Percentiles rank a stretch among this genome's conserved stretches.
These are phyloP conservation scores for Colletes latitarsis DNA, from an alignment of 1,140 invertebrate species.

Conservation along the genomic window DNA sequence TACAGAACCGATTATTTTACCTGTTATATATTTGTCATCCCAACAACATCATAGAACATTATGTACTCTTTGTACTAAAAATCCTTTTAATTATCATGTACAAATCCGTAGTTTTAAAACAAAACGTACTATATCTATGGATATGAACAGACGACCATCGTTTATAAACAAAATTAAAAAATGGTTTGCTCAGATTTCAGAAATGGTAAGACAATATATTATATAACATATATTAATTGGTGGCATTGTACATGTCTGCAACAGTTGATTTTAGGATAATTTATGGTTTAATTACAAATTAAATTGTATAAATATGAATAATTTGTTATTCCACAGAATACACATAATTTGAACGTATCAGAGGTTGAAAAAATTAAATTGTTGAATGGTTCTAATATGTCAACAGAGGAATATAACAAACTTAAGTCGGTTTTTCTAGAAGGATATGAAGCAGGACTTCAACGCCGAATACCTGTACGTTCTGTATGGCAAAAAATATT, in stretches of 20 bases:
- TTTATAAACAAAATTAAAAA: constrained; percentile 78
- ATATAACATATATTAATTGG: background rate
- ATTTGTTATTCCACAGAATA: constrained; percentile 26
- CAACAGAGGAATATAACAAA: constrained; percentile 84
- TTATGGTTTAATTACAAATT: background rate
- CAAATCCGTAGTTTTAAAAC: constrained; percentile 88
- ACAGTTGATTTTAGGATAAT: background rate
- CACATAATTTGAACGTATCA: constrained; percentile 8
- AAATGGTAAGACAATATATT: constrained; percentile 35
- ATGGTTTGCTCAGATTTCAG: constrained; percentile 60
- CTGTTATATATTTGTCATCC: constrained; percentile 49
- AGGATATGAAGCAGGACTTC: constrained; percentile 89
- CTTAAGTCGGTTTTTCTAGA: constrained; percentile 95
- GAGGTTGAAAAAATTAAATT: constrained; percentile 67
- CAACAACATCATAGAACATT: constrained; percentile 61
- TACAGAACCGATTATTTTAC: constrained; percentile 58
- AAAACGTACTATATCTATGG: constrained; percentile 85
- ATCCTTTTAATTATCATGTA: constrained; percentile 50
- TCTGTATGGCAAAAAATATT: constrained; percentile 26
- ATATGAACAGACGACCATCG: constrained; percentile 86
- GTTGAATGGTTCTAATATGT: constrained; percentile 71
- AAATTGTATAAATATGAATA: constrained; percentile 10
- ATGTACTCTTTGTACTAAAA: constrained; percentile 57
- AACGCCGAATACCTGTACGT: constrained; percentile 3
- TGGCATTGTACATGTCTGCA: background rate